Percentiles rank a stretch among this genome's conserved stretches.
These are phyloP conservation scores for Cenopis cana DNA, from an alignment of 2,888 invertebrate species.

Conservation along the genomic window DNA sequence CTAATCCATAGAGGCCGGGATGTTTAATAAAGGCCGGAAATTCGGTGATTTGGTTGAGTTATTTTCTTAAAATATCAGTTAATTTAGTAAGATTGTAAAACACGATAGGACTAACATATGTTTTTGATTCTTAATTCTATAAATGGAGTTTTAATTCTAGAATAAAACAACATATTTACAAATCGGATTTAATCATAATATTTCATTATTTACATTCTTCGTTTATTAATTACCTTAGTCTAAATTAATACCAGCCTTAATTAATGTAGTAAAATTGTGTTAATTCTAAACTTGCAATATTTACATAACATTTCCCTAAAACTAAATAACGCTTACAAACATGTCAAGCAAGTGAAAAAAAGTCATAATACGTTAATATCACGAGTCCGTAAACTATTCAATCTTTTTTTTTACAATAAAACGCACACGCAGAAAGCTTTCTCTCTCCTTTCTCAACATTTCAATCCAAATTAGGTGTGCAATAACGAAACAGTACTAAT, in stretches of 20 bases:
- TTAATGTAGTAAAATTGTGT: slow-evolving; percentile 48
- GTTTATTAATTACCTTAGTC: slow-evolving; percentile 48
- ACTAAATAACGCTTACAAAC: slow-evolving; percentile 80
- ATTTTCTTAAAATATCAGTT: neutral
- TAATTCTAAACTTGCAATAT: slow-evolving; percentile 62
- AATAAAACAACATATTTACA: slow-evolving; percentile 52
- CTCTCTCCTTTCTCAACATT: too few relatives aligned
- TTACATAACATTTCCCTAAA: slow-evolving; percentile 79
- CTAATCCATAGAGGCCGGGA: neutral
- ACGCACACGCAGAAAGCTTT: too few relatives aligned
- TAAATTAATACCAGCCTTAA: slow-evolving; percentile 53
- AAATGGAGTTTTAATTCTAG: neutral
- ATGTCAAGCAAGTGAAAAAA: slow-evolving; percentile 30
- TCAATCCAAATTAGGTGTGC: too few relatives aligned
- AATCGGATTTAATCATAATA: slow-evolving; percentile 67
- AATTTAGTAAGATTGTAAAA: neutral
- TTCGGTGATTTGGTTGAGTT: neutral
- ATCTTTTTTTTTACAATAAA: too few relatives aligned
- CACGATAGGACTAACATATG: too few relatives aligned
- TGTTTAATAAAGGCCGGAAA: neutral
- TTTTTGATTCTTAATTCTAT: too few relatives aligned
- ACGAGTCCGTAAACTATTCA: too few relatives aligned
- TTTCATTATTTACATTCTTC: slow-evolving; percentile 66
- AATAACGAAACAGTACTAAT: too few relatives aligned
- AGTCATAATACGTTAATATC: neutral